phyloP scores from a whole-genome alignment of 2,888 invertebrate species.

The Hermodice carunculata region DNA sequence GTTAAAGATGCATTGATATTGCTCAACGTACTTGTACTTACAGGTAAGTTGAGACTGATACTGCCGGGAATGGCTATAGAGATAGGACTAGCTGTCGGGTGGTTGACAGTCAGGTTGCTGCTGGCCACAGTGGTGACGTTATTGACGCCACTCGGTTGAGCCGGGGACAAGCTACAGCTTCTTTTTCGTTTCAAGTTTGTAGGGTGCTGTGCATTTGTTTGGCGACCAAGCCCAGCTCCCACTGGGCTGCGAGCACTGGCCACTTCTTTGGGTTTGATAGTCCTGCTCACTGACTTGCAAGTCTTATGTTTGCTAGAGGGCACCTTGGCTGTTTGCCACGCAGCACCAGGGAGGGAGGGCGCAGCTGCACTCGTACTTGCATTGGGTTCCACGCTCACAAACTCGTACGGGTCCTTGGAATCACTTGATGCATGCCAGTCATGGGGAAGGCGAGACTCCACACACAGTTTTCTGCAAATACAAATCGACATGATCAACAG shows the following conservation, averaged over 20 bases:
- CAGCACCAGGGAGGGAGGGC: too few species aligned
- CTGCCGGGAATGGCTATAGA: slow-evolving; percentile 21
- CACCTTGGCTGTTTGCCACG: too few species aligned
- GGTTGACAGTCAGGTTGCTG: slow-evolving; percentile 6
- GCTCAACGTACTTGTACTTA: slow-evolving; percentile 1
- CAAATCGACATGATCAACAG: too few species aligned
- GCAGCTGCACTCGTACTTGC: neutral
- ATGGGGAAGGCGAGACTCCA: slow-evolving; percentile 63
- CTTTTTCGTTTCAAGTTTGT: slow-evolving; percentile 18
- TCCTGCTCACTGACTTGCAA: slow-evolving; percentile 1
- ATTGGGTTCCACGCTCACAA: slow-evolving; percentile 29
- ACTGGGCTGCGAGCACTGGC: slow-evolving; percentile 1
- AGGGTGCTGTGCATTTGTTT: neutral
- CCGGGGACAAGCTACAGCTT: slow-evolving; percentile 7
- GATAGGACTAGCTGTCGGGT: slow-evolving; percentile 6
- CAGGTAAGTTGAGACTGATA: slow-evolving; percentile 9
- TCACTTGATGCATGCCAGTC: slow-evolving; percentile 52
- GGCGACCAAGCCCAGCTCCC: neutral
- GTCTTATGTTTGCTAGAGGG: neutral
- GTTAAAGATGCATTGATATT: slow-evolving; percentile 6
- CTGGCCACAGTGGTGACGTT: neutral
- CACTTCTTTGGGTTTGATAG: slow-evolving; percentile 5
- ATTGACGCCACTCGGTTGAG: neutral
- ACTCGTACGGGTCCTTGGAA: slow-evolving; percentile 65
- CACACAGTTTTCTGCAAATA: slow-evolving; percentile 62